Evolutionary conservation across 2,888 invertebrate species (phyloP), one percentile per base, ranked within the genome.

Genomic region (Pardosa pseudoannulata): DNA sequence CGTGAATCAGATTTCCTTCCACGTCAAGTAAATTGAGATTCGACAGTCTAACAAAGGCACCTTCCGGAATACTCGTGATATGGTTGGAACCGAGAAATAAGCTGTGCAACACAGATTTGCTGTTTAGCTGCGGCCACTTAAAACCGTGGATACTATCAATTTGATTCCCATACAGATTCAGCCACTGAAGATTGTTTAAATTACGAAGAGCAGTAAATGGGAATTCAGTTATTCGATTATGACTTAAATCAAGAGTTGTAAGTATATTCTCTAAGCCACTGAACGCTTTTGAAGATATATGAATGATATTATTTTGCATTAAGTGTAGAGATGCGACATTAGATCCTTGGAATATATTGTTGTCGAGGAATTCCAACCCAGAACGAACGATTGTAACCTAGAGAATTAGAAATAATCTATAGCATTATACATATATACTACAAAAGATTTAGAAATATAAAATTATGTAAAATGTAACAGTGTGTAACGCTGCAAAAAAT

Each of bases 31-130:
- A 13, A n/a, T 64, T 64, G 6, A 87, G 75, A 28, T 87, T 87
- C 7, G 31, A 65, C 19, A 87, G 67, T 31, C 71, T 87, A 9
- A 67, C 39, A 31, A 87, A 87, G 68, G 86, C 80, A 32, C 79
- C 80, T 65, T 87, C 86, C 1, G 75, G 75, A 23, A 87, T 71
- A 32, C 16, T 71, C 5, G 80, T 80, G 32, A 87, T 70, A 50
- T 79, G 71, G 50, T 87, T 87, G n/a, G 73, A 75, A 6, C 86
- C 86, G n/a, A 87, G n/a, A 23, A 87, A 87, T 31, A 87, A 67
- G 23, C 80, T 87, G 39, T 80, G 67, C n/a, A 87, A 23, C 13
- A 46, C 50, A 28, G 28, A 11, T 46, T 28, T 86, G 39, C 73
- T 67, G 31, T 39, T 80, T n/a, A 87, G 31, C 1, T 87, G 86